Percentiles rank a stretch among this genome's conserved stretches.
Conservation (phyloP, 2,113 vertebrate genomes). For the Aramus guarauna region DNA sequence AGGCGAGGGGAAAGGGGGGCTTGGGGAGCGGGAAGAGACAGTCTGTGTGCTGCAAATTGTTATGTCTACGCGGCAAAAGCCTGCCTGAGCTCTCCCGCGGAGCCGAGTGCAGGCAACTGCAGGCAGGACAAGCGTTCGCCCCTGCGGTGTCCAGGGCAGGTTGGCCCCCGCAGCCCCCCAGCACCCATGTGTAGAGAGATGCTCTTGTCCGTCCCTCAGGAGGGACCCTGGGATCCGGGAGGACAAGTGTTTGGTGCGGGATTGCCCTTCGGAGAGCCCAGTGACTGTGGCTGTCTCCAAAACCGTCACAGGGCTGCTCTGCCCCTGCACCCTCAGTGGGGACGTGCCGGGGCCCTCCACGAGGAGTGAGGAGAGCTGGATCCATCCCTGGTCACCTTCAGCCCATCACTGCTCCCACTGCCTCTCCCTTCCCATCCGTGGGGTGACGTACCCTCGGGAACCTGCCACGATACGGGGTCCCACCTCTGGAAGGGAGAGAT, state of each 20-base stretch:
- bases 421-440: background rate
- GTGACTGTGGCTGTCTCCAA: background rate
- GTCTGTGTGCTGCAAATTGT: background rate
- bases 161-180: rapidly evolving
- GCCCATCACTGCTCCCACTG: rapidly evolving
- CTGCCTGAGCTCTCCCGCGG: background rate
- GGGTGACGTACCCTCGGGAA: background rate
- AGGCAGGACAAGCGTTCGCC: background rate
- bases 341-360: rapidly evolving
- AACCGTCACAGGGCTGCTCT: background rate
- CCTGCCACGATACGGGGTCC: background rate
- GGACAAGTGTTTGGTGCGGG: background rate
- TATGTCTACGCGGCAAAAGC: background rate
- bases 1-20: conserved; percentile 12
- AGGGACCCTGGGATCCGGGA: background rate
- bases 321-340: rapidly evolving
- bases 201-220: background rate
- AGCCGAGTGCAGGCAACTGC: background rate
- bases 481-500: background rate
- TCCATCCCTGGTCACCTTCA: background rate
- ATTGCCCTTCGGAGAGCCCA: background rate
- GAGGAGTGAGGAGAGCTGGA: background rate
- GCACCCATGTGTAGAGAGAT: rapidly evolving
- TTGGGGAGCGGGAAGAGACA: background rate
- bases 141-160: rapidly evolving